Evolutionary conservation across 2,797 vertebrate species (phyloP), one percentile per base, ranked within the genome.

Genomic region (Takifugu rubripes): DNA sequence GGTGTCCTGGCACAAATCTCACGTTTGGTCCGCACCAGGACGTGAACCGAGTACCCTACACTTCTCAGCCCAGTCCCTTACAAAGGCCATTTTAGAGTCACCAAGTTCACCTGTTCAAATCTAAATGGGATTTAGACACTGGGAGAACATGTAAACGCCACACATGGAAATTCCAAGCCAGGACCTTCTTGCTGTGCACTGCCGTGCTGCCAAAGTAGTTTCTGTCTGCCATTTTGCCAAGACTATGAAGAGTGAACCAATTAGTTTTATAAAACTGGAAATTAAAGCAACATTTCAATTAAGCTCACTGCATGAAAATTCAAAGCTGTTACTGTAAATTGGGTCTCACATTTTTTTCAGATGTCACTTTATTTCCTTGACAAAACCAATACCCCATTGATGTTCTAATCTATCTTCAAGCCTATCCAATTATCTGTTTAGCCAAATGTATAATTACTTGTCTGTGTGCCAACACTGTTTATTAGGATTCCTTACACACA

Each of bases 391-490:
- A 61, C 63, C 66, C 64, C 54, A 66, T 63, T 52, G 57, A 79
- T 53, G 67, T 44, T 43, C 66, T 68, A 61, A 87, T 88, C 68
- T 68, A 72, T 83, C 73, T 72, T 59, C 57, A 68, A 78, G 56
- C 74, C 76, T 52, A 72, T 84, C 64, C 68, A 83, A 89, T 88
- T 84, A 89, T 84, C 70, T 75, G 72, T 85, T 87, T 79, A 84
- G 79, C 68, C 77, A 77, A 87, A 89, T 59, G 72, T 75, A 82
- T 87, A 88, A 91, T 87, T 86, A 87, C 80, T 84, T 51, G 63
- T 68, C 68, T 75, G 69, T 66, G 72, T 69, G 81, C 80, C 75
- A 67, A 67, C 66, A 78, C 71, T 82, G 77, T 79, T 78, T 82
- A 78, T 87, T 84, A 78, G 64, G 63, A 86, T 84, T 81, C 66